phyloP scores from a whole-genome alignment of 2,113 vertebrate species.

The Oostethus manadensis region DNA sequence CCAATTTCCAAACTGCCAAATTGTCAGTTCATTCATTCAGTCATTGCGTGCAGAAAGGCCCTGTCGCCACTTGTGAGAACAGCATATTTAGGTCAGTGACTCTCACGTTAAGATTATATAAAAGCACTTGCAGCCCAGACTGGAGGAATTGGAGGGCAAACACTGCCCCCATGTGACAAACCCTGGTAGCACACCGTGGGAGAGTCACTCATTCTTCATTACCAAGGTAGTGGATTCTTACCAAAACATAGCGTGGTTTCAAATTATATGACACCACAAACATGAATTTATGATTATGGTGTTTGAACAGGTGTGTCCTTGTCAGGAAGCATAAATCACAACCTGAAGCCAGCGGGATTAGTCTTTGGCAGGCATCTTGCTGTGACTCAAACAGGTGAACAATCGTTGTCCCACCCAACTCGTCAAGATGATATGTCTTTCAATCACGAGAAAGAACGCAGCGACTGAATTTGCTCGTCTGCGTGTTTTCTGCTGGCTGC shows the following conservation, averaged over 20 bases:
- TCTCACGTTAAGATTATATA: conserved; percentile 26
- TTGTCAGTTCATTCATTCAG: not conserved
- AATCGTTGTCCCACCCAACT: not conserved
- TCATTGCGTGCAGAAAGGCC: conserved; percentile 21
- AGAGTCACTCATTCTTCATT: conserved; percentile 1
- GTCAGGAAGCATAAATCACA: not conserved
- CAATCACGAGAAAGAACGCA: not conserved
- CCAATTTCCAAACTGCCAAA: not conserved
- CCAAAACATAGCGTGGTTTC: not conserved
- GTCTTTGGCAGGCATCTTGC: not conserved
- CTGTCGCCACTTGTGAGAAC: conserved; percentile 4
- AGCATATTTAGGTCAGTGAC: conserved; percentile 36
- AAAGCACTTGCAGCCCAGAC: conserved; percentile 2
- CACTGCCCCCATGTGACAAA: conserved; percentile 38
- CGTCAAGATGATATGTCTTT: not conserved
- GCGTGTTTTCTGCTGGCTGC: not conserved
- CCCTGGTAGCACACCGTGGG: not conserved
- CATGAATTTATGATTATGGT: not conserved
- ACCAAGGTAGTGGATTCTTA: not conserved
- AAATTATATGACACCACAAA: not conserved
- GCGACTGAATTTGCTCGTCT: not conserved
- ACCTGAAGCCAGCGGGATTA: not conserved
- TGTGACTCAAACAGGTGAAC: not conserved
- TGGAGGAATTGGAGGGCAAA: not conserved
- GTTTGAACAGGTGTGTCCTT: not conserved